Conservation (phyloP, 2,888 invertebrate species). For the Salticus scenicus region DNA sequence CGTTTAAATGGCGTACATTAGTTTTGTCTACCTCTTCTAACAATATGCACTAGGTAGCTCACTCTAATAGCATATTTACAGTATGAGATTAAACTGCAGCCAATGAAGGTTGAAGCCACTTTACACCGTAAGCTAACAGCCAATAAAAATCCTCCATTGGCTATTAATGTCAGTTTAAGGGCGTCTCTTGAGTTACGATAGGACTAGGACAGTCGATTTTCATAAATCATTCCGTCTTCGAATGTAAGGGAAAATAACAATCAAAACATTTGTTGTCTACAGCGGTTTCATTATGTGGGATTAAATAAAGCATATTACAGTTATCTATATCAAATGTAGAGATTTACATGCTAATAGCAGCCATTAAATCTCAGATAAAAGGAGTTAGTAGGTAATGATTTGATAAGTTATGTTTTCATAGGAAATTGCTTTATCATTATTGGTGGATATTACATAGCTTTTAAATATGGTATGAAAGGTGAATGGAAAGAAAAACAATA, state of each 20-base stretch:
- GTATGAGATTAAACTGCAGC: slow-evolving; percentile 57
- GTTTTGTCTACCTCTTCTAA: too few species aligned
- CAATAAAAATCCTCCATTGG: slow-evolving; percentile 58
- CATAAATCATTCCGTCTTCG: slow-evolving; percentile 51
- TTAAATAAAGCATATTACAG: too few species aligned
- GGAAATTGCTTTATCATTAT: neutral
- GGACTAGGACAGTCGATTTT: slow-evolving; percentile 46
- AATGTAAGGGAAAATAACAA: neutral
- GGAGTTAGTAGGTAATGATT: neutral
- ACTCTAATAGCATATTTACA: slow-evolving; percentile 6
- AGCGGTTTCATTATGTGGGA: too few species aligned
- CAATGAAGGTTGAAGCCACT: slow-evolving; percentile 49
- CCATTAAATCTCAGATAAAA: too few species aligned
- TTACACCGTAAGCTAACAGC: slow-evolving; percentile 48
- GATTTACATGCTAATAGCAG: too few species aligned
- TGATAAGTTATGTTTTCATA: slow-evolving; percentile 49
- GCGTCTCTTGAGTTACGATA: slow-evolving; percentile 68
- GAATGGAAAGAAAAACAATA: too few species aligned
- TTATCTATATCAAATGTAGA: too few species aligned
- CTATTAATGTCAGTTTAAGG: slow-evolving; percentile 54
- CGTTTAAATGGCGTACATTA: too few species aligned
- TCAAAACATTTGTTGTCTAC: neutral
- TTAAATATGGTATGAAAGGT: too few species aligned
- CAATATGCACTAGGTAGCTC: too few species aligned
- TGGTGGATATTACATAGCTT: neutral